Percentiles rank a stretch among this genome's conserved stretches.
Conservation (phyloP, 2,888 invertebrate species). For the Portevinia maculata region DNA sequence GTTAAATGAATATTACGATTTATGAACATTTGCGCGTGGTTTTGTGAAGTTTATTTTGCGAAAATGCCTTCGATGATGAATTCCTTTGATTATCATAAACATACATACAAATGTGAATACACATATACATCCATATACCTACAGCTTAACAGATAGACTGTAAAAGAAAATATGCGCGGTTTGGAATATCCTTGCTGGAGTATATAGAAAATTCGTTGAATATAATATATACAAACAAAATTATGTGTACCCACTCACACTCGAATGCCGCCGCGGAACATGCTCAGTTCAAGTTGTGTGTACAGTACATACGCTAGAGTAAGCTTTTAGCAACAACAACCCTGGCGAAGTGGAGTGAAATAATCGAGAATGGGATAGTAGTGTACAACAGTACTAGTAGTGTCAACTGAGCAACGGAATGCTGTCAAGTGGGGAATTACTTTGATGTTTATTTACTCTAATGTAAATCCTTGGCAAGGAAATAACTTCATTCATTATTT, state of each 20-base stretch:
- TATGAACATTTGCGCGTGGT: neutral
- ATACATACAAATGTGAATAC: neutral
- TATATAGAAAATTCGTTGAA: slow-evolving; percentile 11
- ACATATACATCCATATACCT: neutral
- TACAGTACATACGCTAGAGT: slow-evolving; percentile 54
- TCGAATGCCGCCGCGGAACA: slow-evolving; percentile 35
- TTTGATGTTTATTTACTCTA: slow-evolving; percentile 31
- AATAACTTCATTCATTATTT: slow-evolving; percentile 1
- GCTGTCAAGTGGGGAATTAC: slow-evolving; percentile 28
- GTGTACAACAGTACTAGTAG: slow-evolving; percentile 31
- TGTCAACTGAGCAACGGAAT: slow-evolving; percentile 15
- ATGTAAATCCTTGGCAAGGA: slow-evolving; percentile 1
- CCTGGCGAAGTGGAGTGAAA: neutral
- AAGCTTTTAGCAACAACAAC: slow-evolving; percentile 57
- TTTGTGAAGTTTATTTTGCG: slow-evolving; percentile 30
- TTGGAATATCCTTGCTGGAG: slow-evolving; percentile 19
- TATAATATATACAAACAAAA: slow-evolving; percentile 5
- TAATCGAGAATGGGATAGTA: neutral
- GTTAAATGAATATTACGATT: slow-evolving; percentile 34
- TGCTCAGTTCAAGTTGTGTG: slow-evolving; percentile 62
- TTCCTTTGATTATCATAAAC: slow-evolving; percentile 12
- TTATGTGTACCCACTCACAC: neutral
- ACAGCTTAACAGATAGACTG: neutral
- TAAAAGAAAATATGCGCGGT: neutral
- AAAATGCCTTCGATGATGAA: slow-evolving; percentile 28